These are phyloP conservation scores for Drosophila neotestacea DNA, from an alignment of 2,888 invertebrate species.

Conservation along the genomic window DNA sequence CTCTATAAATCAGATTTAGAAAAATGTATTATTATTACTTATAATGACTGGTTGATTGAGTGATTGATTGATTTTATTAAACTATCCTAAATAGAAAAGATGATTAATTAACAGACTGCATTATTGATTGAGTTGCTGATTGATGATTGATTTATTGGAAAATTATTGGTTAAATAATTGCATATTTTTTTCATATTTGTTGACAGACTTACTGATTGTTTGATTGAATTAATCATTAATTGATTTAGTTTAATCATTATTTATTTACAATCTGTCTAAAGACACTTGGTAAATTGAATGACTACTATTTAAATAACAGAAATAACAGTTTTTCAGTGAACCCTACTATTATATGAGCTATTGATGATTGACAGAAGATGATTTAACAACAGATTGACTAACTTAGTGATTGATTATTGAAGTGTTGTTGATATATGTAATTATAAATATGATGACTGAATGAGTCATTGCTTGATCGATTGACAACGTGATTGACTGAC, in stretches of 20 bases:
- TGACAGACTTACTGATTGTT: neutral
- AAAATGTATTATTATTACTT: too few relatives aligned
- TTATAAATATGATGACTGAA: neutral
- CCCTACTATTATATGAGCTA: too few relatives aligned
- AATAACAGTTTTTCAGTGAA: too few relatives aligned
- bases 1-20: neutral
- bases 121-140: neutral
- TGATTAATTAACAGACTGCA: too few relatives aligned
- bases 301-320: neutral
- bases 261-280: neutral
- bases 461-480: neutral
- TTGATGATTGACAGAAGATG: too few relatives aligned
- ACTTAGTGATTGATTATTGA: neutral
- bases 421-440: neutral
- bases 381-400: neutral
- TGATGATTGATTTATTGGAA: neutral
- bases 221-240: too few relatives aligned
- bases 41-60: neutral
- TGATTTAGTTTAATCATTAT: neutral
- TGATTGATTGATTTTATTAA: neutral
- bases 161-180: too few relatives aligned
- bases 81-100: neutral
- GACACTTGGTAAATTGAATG: neutral
- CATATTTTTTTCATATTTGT: too few relatives aligned
- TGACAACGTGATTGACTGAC: neutral